Evolutionary conservation across 2,888 invertebrate genomes (phyloP).

Genomic region (Mimachlamys varia): DNA sequence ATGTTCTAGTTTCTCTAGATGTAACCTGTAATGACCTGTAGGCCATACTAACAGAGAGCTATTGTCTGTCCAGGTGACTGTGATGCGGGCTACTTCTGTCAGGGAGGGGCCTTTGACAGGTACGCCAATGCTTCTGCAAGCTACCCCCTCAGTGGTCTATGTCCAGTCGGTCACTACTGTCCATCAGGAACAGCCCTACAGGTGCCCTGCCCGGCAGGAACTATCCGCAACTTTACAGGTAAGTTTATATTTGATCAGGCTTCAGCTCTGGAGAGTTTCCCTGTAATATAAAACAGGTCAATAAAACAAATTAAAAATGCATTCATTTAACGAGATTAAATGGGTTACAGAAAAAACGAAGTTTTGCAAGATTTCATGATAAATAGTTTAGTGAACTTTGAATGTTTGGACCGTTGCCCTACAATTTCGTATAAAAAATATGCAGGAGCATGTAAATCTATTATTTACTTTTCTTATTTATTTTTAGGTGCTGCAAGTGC

Average conservation of each 20-base stretch:
- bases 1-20: too few species aligned
- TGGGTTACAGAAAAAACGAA: too few species aligned
- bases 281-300: too few species aligned
- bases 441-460: too few species aligned
- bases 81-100: slow-evolving; percentile 77
- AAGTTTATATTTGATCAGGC: slow-evolving; percentile 39
- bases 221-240: slow-evolving; percentile 75
- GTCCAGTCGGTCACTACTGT: slow-evolving; percentile 77
- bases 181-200: slow-evolving; percentile 73
- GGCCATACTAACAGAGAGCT: neutral
- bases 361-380: too few species aligned
- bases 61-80: slow-evolving; percentile 69
- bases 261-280: too few species aligned
- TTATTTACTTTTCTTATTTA: neutral
- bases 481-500: slow-evolving; percentile 68
- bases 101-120: slow-evolving; percentile 73
- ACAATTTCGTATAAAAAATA: too few species aligned
- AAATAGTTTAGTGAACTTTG: too few species aligned
- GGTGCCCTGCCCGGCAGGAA: slow-evolving; percentile 76
- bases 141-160: slow-evolving; percentile 75
- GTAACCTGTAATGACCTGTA: neutral
- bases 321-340: too few species aligned
- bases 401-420: too few species aligned
- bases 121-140: slow-evolving; percentile 67
- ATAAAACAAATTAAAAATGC: too few species aligned